Conservation (phyloP, 1,140 invertebrate species). For the Drosophila kepulauana region DNA sequence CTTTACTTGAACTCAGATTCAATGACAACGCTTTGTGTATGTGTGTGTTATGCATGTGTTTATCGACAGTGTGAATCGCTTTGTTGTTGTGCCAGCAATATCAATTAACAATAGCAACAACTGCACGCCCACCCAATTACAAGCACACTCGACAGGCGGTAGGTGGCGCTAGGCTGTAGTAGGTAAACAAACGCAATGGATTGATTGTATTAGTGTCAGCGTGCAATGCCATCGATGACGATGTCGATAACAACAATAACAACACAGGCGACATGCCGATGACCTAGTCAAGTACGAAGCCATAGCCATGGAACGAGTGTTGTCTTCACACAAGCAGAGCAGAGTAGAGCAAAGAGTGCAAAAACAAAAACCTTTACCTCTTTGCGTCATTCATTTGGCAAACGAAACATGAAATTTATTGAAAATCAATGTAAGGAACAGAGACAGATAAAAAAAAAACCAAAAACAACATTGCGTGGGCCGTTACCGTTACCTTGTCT, state of each 20-base stretch:
- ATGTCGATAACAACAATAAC: slow-evolving; percentile 24
- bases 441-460: slow-evolving; percentile 2
- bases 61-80: slow-evolving; percentile 52
- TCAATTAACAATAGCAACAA: slow-evolving; percentile 67
- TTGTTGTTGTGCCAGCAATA: slow-evolving; percentile 57
- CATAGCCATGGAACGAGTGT: slow-evolving; percentile 7
- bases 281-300: slow-evolving; percentile 69
- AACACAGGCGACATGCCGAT: slow-evolving; percentile 37
- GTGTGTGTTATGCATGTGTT: slow-evolving; percentile 32
- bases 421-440: slow-evolving; percentile 46
- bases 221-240: slow-evolving; percentile 52
- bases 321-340: slow-evolving; percentile 4
- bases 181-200: slow-evolving; percentile 61
- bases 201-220: slow-evolving; percentile 64
- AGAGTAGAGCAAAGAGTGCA: not conserved
- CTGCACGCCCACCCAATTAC: slow-evolving; percentile 51
- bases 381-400: slow-evolving; percentile 11
- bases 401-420: slow-evolving; percentile 35
- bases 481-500: not conserved
- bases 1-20: slow-evolving; percentile 62
- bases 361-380: slow-evolving; percentile 10
- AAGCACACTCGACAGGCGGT: slow-evolving; percentile 16
- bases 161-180: slow-evolving; percentile 9
- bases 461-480: slow-evolving; percentile 17
- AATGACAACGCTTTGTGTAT: slow-evolving; percentile 40